Base-by-base conservation (phyloP, 2,888 invertebrate genomes). In the Xanthia icteritia region DNA sequence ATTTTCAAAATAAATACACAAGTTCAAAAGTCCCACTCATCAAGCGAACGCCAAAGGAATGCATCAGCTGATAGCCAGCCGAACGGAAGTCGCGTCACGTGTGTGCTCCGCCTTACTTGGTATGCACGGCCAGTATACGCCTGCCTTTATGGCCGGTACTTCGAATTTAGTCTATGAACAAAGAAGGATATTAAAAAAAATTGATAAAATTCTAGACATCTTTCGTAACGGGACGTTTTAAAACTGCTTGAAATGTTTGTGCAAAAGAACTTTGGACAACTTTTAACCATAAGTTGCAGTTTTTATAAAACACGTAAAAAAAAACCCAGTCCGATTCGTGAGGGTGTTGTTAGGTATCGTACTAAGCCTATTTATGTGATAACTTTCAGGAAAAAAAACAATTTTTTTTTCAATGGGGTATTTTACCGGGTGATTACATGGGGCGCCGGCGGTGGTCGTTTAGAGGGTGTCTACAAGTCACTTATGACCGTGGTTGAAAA, bases 11-110 rank as follows among this genome's bases (percentile, higher is more conserved):
- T 71, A 65, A 68, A 82, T 23, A 71, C 54, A 51, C 27, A 58
- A 61, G 77, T 83, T 83, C 68, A 60, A 71, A 86, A 83, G 23
- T 86, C 72, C 65, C 71, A 86, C 73, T 78, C 58, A 84, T 70
- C 56, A 76, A 58, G 17, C 67, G 79, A 79, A 82, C 80, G 66
- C 77, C 81, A 85, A 79, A 76, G 87, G 89, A 89, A 90, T 89
- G 78, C 82, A 88, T 85, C 91, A 91, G 91, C 90, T 91, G 91
- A 88, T 87, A 60, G 73, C 76, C 79, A 80, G 60, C 77, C 81
- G 80, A 87, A 79, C 94, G 95, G 95, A 95, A 94, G 93, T 93
- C 89, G 91, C 93, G 91, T 94, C 95, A 95, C 94, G 93, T 94
- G 93, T 90, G 87, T 81, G 82, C 87, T 61, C 79, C 70, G 82